Percentiles rank a stretch among this genome's conserved stretches.
Evolutionary conservation across 2,797 vertebrate species (phyloP).

Genomic region (Tarsius wallacei): DNA sequence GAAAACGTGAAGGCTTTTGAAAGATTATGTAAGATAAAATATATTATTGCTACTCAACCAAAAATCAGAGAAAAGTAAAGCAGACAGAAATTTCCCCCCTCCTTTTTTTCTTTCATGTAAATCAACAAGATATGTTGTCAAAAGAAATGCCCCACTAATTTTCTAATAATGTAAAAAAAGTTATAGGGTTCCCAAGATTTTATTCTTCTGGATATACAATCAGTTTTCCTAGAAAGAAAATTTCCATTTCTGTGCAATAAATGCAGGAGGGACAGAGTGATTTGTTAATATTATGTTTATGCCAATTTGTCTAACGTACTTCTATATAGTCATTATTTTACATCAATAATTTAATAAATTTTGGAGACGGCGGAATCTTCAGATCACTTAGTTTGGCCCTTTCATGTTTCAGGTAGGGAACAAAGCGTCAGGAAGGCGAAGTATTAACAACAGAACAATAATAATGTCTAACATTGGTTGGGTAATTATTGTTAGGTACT

Average conservation of each 20-base stretch:
- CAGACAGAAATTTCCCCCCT: conserved; percentile 52
- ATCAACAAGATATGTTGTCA: conserved; percentile 40
- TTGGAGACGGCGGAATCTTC: background rate
- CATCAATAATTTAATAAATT: conserved; percentile 68
- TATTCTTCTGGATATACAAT: conserved; percentile 45
- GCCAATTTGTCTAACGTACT: conserved; percentile 79
- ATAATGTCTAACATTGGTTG: background rate
- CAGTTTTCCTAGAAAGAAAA: conserved; percentile 43
- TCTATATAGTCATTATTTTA: conserved; percentile 51
- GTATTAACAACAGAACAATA: background rate
- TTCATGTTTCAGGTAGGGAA: conserved; percentile 35
- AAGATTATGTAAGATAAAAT: conserved; percentile 81
- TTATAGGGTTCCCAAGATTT: conserved; percentile 16
- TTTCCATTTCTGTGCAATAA: conserved; percentile 31
- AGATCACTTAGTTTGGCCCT: background rate
- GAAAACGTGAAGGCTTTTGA: conserved; percentile 81
- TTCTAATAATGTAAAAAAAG: conserved; percentile 1
- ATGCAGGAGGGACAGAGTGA: conserved; percentile 39
- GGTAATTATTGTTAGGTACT: background rate
- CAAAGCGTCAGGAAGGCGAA: background rate
- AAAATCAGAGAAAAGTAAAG: conserved; percentile 83
- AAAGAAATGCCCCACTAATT: background rate
- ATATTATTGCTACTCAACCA: conserved; percentile 74
- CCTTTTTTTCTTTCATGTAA: conserved; percentile 14
- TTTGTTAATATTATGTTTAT: conserved; percentile 65